Evolutionary conservation across 35 echinoderm and acorn worm genomes (phyloP).

Genomic region (Antedon bifida): DNA sequence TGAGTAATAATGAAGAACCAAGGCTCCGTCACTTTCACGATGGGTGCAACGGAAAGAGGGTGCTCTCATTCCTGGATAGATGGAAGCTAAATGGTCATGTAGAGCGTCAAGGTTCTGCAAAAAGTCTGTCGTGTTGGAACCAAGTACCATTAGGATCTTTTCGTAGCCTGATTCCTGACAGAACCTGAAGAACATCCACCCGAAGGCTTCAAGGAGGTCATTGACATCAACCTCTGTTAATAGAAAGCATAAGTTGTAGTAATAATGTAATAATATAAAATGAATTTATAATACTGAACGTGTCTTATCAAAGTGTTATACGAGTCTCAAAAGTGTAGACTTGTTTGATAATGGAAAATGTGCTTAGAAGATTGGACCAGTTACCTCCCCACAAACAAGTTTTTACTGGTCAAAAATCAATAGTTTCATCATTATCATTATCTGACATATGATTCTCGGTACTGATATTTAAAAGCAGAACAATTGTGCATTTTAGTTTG

Average conservation of each 20-base stretch:
- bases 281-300: too few species aligned
- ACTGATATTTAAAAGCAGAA: too few species aligned
- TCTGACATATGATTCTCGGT: too few species aligned
- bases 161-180: slow-evolving; percentile 76
- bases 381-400: too few species aligned
- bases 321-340: too few species aligned
- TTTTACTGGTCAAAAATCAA: too few species aligned
- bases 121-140: slow-evolving; percentile 71
- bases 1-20: slow-evolving; percentile 99
- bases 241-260: background rate
- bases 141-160: slow-evolving; percentile 68
- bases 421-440: too few species aligned
- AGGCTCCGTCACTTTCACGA: slow-evolving; percentile 61
- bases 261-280: too few species aligned
- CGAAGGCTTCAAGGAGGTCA: slow-evolving; percentile 65
- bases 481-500: too few species aligned
- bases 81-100: slow-evolving; percentile 74
- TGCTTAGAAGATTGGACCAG: too few species aligned
- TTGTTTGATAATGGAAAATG: too few species aligned
- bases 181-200: slow-evolving; percentile 78
- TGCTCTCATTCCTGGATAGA: slow-evolving; percentile 84
- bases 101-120: slow-evolving; percentile 81
- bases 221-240: slow-evolving; percentile 58
- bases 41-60: slow-evolving; percentile 87
- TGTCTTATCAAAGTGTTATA: too few species aligned